Conservation (phyloP, 2,888 invertebrate species). For the Teleiodes luculella region DNA sequence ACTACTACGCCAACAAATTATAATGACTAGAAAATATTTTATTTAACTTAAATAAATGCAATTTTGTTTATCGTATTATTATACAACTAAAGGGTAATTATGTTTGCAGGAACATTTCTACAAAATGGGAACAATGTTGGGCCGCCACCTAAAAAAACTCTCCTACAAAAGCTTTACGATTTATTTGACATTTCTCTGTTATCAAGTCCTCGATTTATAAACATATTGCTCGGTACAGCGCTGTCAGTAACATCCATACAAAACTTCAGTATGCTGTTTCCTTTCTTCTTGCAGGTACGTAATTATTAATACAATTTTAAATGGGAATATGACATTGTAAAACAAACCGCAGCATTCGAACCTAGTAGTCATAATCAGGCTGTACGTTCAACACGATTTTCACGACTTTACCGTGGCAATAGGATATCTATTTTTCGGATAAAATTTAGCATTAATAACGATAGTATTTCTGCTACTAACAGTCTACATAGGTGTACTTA, state of each 20-base stretch:
- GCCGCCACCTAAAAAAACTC: constrained; percentile 31
- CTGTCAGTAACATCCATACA: constrained; percentile 83
- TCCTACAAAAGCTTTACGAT: constrained; percentile 53
- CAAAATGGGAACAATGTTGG: constrained; percentile 10
- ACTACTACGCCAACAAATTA: too few species aligned
- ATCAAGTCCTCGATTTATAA: constrained; percentile 80
- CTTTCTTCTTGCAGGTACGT: constrained; percentile 82
- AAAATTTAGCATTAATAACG: too few species aligned
- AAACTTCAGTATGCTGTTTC: constrained; percentile 84
- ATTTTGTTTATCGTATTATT: neutral
- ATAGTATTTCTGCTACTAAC: too few species aligned
- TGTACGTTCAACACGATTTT: too few species aligned
- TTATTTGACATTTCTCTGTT: constrained; percentile 82
- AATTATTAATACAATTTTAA: neutral
- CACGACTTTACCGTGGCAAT: too few species aligned
- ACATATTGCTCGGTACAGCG: constrained; percentile 82
- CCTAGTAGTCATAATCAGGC: too few species aligned
- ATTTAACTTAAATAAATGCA: too few species aligned
- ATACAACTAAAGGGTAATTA: neutral
- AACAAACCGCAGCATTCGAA: too few species aligned
- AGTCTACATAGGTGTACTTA: too few species aligned
- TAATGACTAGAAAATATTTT: too few species aligned
- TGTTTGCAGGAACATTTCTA: constrained; percentile 3
- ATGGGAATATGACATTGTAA: too few species aligned
- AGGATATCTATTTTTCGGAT: too few species aligned